Conservation (phyloP, 2,888 invertebrate genomes). For the Corbicula japonica region DNA sequence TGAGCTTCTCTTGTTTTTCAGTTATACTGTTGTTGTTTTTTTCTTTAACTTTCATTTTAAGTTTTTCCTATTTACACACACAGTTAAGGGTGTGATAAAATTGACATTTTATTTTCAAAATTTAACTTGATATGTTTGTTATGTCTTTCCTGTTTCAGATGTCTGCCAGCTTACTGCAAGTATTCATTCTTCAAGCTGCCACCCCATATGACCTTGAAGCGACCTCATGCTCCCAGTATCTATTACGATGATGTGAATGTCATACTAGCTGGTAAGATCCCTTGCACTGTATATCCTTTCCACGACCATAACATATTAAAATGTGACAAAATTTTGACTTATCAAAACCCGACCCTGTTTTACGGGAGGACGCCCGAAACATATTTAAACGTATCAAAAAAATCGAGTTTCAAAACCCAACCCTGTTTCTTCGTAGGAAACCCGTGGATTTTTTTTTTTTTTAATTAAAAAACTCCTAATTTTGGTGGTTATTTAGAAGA, state of each 20-base stretch:
- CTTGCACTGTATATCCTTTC: not conserved
- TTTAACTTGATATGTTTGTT: not conserved
- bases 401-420: too few species aligned
- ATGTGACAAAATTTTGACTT: not conserved
- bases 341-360: not conserved
- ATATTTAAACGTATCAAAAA: too few species aligned
- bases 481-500: too few species aligned
- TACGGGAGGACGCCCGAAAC: too few species aligned
- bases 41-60: too few species aligned
- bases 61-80: too few species aligned
- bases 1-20: too few species aligned
- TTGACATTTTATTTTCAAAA: not conserved
- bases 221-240: slow-evolving; percentile 80
- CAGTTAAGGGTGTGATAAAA: too few species aligned
- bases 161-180: slow-evolving; percentile 83
- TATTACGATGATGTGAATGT: slow-evolving; percentile 86
- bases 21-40: too few species aligned
- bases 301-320: not conserved
- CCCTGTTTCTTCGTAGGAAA: too few species aligned
- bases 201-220: slow-evolving; percentile 78
- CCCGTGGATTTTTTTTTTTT: too few species aligned
- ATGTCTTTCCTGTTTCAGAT: slow-evolving; percentile 71
- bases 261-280: slow-evolving; percentile 81
- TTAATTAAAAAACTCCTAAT: too few species aligned
- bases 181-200: slow-evolving; percentile 84